phyloP scores from a whole-genome alignment of 2,797 vertebrate genomes.

The Rachycentron canadum region DNA sequence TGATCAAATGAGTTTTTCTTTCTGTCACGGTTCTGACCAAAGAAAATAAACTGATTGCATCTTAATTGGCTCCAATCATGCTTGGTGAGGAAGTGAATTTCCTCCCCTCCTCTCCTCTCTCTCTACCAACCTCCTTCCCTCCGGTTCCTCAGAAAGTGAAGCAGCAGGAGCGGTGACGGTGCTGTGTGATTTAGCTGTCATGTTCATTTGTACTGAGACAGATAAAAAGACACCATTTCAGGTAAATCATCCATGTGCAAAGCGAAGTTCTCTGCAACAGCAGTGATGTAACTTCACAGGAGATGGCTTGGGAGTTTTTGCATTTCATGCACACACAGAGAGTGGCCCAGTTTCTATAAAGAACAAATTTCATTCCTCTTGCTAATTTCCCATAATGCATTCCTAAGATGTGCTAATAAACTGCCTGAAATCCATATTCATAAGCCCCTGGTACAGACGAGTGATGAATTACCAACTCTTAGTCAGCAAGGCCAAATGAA shows the following conservation, averaged over 20 bases:
- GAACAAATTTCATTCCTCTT: constrained; percentile 50
- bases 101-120: neutral
- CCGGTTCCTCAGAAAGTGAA: neutral
- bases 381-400: constrained; percentile 73
- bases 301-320: neutral
- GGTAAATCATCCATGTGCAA: constrained; percentile 9
- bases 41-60: constrained; percentile 11
- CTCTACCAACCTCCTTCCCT: neutral
- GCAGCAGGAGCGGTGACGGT: neutral
- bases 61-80: neutral
- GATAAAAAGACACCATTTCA: constrained; percentile 25
- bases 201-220: constrained; percentile 28
- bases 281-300: constrained; percentile 25
- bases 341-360: constrained; percentile 49
- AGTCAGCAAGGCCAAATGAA: constrained; percentile 74
- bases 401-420: constrained; percentile 79
- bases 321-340: constrained; percentile 7
- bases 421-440: constrained; percentile 77
- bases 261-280: constrained; percentile 29
- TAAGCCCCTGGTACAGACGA: constrained; percentile 53
- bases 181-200: constrained; percentile 48
- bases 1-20: constrained; percentile 17
- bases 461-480: constrained; percentile 73
- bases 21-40: neutral
- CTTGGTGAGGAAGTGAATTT: neutral